Evolutionary conservation across 2,113 vertebrate genomes (phyloP).

Genomic region (Anoplopoma fimbria): DNA sequence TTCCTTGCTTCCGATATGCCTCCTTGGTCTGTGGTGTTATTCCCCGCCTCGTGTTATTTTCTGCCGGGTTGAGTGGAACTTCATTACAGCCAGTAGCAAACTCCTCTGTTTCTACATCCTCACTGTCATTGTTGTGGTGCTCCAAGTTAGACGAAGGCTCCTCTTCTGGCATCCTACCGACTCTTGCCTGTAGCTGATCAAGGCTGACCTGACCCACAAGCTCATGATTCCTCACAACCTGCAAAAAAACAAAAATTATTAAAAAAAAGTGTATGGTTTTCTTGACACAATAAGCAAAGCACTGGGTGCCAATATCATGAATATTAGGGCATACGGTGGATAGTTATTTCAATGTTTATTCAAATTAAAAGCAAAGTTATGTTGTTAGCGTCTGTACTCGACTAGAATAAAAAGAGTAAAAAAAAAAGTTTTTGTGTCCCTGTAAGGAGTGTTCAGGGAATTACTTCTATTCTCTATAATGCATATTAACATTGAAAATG

Average conservation of each 20-base stretch:
- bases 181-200: constrained; percentile 45
- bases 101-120: constrained; percentile 19
- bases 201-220: constrained; percentile 75
- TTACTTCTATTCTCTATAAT: not conserved
- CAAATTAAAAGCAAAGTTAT: not conserved
- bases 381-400: not conserved
- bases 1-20: not conserved
- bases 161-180: not conserved
- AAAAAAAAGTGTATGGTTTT: not conserved
- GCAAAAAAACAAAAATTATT: not conserved
- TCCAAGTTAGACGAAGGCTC: not conserved
- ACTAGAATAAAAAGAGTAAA: too few species aligned
- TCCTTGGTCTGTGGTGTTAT: not conserved
- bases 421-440: too few species aligned
- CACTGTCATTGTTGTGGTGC: not conserved
- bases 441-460: not conserved
- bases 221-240: constrained; percentile 77
- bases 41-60: not conserved
- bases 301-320: not conserved
- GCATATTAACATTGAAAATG: not conserved
- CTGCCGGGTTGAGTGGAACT: not conserved
- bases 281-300: not conserved
- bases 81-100: not conserved
- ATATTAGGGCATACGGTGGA: not conserved
- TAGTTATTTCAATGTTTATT: not conserved